Conservation (phyloP, 1,140 invertebrate genomes). For the Steinernema khuongi region DNA sequence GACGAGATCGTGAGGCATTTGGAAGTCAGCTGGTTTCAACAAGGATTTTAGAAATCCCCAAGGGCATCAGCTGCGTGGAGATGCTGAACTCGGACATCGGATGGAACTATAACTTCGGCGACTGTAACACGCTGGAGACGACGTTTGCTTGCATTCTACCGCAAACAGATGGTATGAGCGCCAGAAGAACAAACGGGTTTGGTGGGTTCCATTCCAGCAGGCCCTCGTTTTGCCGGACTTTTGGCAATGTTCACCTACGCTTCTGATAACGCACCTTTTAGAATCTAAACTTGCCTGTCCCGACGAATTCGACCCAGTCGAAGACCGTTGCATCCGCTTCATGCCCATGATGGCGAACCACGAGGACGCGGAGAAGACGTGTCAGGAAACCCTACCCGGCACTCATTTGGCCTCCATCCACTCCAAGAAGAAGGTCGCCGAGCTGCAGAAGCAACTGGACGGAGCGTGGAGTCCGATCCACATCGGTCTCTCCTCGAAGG, state of each 20-base stretch:
- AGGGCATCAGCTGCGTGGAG: slow-evolving; percentile 8
- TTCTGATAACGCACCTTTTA: background rate
- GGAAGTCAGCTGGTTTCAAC: background rate
- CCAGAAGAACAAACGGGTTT: background rate
- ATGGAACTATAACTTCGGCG: background rate
- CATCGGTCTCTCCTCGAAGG: background rate
- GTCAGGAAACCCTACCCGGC: background rate
- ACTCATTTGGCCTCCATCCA: background rate
- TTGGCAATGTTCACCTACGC: too few species aligned
- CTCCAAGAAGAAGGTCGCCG: background rate
- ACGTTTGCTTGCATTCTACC: background rate
- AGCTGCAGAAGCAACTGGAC: background rate
- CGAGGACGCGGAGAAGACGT: background rate
- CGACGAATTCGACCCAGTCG: background rate
- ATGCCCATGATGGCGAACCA: background rate
- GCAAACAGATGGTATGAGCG: background rate
- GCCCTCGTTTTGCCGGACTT: too few species aligned
- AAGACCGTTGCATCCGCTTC: background rate
- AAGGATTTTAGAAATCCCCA: background rate
- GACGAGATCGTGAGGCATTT: background rate
- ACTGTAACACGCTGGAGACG: background rate
- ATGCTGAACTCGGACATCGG: background rate
- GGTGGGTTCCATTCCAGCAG: too few species aligned
- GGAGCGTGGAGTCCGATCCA: background rate
- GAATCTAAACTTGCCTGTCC: background rate